Base-by-base conservation (phyloP, 2,797 vertebrate species). In the Erpetoichthys calabaricus region DNA sequence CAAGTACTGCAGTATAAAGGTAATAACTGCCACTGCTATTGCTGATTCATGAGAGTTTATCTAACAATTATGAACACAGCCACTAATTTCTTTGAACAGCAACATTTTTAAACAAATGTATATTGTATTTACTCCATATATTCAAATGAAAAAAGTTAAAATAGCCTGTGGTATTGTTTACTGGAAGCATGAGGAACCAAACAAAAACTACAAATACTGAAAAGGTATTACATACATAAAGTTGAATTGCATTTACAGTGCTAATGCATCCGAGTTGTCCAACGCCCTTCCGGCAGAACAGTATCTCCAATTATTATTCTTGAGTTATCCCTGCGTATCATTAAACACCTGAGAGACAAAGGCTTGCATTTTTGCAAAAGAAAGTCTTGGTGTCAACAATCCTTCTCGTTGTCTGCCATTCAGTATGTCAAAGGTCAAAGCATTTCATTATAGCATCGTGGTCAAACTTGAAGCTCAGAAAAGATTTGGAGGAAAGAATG, bases 391-490 rank as follows among this genome's bases (percentile, higher is more conserved):
- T 6, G 5, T 41, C 8, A 42, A 47, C 41, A 25, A 45, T 54
- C 9, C 5, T 49, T 44, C 62, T 8, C 44, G 7, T 8, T 56
- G 53, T 51, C 7, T 10, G 7, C 44, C 54, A 62, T n/a, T 55
- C 47, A 47, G 5, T 41, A 59, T 59, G 56, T 83, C 71, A 82
- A 59, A 80, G 67, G 70, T 98, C 89, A 65, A 95, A 91, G 81
- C 80, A 93, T 75, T 84, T 97, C 94, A 98, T 95, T 74, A 98
- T 94, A 72, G 91, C 89, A 56, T 92, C 92, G 65, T 80, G 81
- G 76, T 98, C 91, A 63, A 98, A 97, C 74, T 80, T 92, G 80
- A 98, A 98, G 72, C 81, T 88, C 68, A 98, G 79, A 74, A 98
- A 98, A 64, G 92, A 74, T 72, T 77, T 86, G 58, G 95, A 96